Evolutionary conservation across 2,888 invertebrate genomes (phyloP).

Genomic region (Chrysina gloriosa): DNA sequence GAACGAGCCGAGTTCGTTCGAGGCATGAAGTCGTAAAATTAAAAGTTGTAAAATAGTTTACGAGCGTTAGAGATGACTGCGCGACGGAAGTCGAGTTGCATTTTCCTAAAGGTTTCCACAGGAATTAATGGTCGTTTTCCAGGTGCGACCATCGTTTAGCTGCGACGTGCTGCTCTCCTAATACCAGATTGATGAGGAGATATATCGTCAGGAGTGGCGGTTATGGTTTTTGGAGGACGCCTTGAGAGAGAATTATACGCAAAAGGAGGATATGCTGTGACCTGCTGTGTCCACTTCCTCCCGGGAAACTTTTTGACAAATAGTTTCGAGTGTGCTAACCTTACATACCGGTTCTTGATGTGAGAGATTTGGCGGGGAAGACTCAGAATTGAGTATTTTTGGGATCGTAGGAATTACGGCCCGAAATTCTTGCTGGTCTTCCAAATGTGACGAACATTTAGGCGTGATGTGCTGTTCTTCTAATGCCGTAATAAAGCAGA

Average conservation of each 20-base stretch:
- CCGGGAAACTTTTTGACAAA: too few species aligned
- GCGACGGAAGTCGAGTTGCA: neutral
- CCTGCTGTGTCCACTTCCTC: too few species aligned
- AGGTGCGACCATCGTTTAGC: conserved; percentile 1
- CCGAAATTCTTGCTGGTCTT: neutral
- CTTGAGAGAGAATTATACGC: too few species aligned
- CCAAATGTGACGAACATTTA: conserved; percentile 2
- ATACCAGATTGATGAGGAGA: neutral
- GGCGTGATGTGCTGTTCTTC: neutral
- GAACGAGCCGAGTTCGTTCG: conserved; percentile 11
- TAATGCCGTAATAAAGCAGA: neutral
- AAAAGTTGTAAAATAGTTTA: conserved; percentile 42
- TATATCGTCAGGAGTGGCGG: too few species aligned
- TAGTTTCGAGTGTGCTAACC: too few species aligned
- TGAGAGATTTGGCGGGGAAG: too few species aligned
- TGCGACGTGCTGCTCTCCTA: neutral
- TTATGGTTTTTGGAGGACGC: too few species aligned
- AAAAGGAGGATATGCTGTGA: too few species aligned
- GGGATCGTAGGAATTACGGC: too few species aligned
- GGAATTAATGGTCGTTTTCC: conserved; percentile 10
- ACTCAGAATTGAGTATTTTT: too few species aligned
- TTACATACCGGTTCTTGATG: too few species aligned
- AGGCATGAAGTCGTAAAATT: conserved; percentile 39
- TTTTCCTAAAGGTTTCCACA: conserved; percentile 10
- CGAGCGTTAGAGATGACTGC: neutral